Percentiles rank a stretch among this genome's conserved stretches.
Evolutionary conservation across 2,113 vertebrate species (phyloP).

Genomic region (Pagrus major): DNA sequence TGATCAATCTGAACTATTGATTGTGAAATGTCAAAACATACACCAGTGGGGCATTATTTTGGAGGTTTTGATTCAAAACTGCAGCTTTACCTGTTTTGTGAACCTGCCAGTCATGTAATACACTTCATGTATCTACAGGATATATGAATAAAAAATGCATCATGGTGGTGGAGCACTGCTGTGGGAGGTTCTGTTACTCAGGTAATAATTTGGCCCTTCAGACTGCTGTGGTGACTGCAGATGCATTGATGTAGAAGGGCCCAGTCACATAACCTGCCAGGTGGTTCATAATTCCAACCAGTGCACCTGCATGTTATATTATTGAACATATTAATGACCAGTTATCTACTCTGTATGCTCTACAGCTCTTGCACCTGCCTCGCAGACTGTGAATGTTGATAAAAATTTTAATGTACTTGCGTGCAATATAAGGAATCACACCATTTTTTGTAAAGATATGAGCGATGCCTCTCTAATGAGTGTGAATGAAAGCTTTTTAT

Average conservation of each 20-base stretch:
- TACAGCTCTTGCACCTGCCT: not conserved
- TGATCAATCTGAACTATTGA: conserved; percentile 37
- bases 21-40: conserved; percentile 49
- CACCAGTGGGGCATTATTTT: not conserved
- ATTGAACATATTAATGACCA: conserved; percentile 19
- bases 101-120: conserved; percentile 7
- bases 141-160: not conserved
- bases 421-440: not conserved
- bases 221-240: conserved; percentile 4
- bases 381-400: conserved; percentile 9
- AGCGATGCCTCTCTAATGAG: conserved; percentile 18
- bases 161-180: not conserved
- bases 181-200: not conserved
- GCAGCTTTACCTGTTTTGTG: not conserved
- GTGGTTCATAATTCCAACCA: not conserved
- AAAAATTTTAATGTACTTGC: not conserved
- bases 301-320: conserved; percentile 11
- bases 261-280: not conserved
- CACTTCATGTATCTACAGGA: not conserved
- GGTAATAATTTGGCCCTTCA: not conserved
- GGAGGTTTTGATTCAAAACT: conserved; percentile 1
- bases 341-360: not conserved
- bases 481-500: conserved; percentile 30
- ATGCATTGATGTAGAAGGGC: not conserved
- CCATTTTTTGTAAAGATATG: not conserved